A percentile compares a stretch with the other conserved stretches of the same genome.
phyloP scores from a whole-genome alignment of 2,888 invertebrate genomes.

The Pandemis cinnamomeana region DNA sequence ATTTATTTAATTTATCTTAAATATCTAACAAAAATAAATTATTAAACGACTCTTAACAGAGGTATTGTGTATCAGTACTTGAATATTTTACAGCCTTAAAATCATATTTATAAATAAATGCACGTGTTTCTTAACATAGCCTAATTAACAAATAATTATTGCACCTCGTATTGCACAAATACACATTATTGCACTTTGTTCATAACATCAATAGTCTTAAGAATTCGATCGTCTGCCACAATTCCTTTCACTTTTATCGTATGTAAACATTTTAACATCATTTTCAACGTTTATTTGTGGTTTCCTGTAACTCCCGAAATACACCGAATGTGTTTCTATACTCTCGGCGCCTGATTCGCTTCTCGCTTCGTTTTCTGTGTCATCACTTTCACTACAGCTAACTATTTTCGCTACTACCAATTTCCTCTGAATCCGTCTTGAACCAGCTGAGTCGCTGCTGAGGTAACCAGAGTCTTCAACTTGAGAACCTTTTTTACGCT shows the following conservation, averaged over 20 bases:
- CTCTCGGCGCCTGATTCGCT: slow-evolving; percentile 95
- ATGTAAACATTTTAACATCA: slow-evolving; percentile 50
- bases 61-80: slow-evolving; percentile 42
- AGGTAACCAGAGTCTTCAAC: slow-evolving; percentile 93
- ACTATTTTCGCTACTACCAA: slow-evolving; percentile 79
- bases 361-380: slow-evolving; percentile 91
- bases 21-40: slow-evolving; percentile 40
- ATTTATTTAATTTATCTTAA: slow-evolving; percentile 40
- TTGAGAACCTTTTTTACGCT: slow-evolving; percentile 69
- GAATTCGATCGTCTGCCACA: slow-evolving; percentile 51
- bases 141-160: slow-evolving; percentile 49
- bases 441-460: slow-evolving; percentile 91
- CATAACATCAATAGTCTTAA: slow-evolving; percentile 49
- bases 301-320: slow-evolving; percentile 90
- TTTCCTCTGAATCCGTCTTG: slow-evolving; percentile 74
- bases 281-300: slow-evolving; percentile 60
- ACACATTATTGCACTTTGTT: slow-evolving; percentile 58
- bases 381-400: slow-evolving; percentile 90
- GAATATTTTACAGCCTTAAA: slow-evolving; percentile 33
- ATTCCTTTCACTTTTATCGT: slow-evolving; percentile 55
- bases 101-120: slow-evolving; percentile 15
- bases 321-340: slow-evolving; percentile 93
- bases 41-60: slow-evolving; percentile 37
- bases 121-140: slow-evolving; percentile 11
- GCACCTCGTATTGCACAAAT: slow-evolving; percentile 69